phyloP scores from a whole-genome alignment of 2,888 invertebrate genomes.

The Isotomurus palustris region DNA sequence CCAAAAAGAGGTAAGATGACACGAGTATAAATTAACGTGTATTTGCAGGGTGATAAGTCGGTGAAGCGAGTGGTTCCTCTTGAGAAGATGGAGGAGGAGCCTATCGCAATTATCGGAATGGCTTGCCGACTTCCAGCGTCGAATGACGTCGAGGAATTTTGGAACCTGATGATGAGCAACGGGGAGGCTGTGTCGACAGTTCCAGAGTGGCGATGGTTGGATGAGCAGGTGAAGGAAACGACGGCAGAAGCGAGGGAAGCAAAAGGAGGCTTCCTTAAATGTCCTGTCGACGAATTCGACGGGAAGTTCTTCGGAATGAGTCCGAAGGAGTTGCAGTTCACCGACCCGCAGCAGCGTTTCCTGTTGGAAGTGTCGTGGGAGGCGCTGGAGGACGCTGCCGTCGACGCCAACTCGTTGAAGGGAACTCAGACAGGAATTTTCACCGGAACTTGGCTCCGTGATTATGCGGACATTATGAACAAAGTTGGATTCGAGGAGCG shows the following conservation, averaged over 20 bases:
- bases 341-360: conserved; percentile 31
- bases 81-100: not conserved
- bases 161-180: not conserved
- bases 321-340: conserved; percentile 16
- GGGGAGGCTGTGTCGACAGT: not conserved
- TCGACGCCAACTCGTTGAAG: conserved; percentile 15
- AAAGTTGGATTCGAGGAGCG: not conserved
- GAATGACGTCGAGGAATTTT: not conserved
- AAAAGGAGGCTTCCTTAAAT: conserved; percentile 33
- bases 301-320: conserved; percentile 33
- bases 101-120: conserved; percentile 6
- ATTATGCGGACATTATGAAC: conserved; percentile 13
- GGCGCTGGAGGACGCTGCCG: conserved; percentile 23
- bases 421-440: conserved; percentile 23
- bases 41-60: no score
- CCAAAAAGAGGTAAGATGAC: no score
- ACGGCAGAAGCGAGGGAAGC: not conserved
- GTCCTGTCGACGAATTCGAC: conserved; percentile 37
- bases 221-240: not conserved
- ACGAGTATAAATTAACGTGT: no score
- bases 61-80: no score
- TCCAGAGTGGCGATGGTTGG: not conserved
- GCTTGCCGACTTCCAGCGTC: not conserved
- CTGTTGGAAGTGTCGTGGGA: conserved; percentile 33
- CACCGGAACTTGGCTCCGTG: conserved; percentile 19